phyloP scores from a whole-genome alignment of 2,888 invertebrate species.

The Euzetes globulus region DNA sequence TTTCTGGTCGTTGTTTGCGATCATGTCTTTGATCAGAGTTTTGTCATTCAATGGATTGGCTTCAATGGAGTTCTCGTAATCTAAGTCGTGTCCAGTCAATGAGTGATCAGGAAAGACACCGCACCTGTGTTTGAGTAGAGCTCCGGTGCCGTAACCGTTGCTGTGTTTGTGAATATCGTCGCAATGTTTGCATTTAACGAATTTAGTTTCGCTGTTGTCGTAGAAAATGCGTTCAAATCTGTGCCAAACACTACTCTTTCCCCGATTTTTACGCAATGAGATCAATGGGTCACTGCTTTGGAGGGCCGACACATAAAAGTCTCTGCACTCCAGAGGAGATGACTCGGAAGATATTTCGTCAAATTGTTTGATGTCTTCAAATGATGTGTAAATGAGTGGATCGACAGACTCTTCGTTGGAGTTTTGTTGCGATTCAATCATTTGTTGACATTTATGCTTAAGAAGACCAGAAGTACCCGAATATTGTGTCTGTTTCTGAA shows the following conservation, averaged over 20 bases:
- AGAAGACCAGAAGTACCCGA: not conserved
- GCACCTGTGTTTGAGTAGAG: not conserved
- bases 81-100: not conserved
- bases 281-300: not conserved
- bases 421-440: not conserved
- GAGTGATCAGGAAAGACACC: not conserved
- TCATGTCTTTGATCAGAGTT: not conserved
- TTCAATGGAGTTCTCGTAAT: not conserved
- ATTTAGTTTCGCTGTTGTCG: not conserved
- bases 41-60: not conserved
- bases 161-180: not conserved
- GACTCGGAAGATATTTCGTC: not conserved
- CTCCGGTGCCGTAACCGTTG: not conserved
- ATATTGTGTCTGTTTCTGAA: not conserved
- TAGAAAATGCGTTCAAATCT: conserved; percentile 10
- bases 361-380: too few relatives aligned
- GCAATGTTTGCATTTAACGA: conserved; percentile 4
- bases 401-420: not conserved
- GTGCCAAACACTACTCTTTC: not conserved
- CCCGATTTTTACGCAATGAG: not conserved
- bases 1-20: not conserved
- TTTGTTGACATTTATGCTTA: not conserved
- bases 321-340: not conserved
- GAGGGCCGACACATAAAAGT: not conserved
- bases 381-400: not conserved